Evolutionary conservation across 2,797 vertebrate genomes (phyloP).

Genomic region (Clarias platycephalus): DNA sequence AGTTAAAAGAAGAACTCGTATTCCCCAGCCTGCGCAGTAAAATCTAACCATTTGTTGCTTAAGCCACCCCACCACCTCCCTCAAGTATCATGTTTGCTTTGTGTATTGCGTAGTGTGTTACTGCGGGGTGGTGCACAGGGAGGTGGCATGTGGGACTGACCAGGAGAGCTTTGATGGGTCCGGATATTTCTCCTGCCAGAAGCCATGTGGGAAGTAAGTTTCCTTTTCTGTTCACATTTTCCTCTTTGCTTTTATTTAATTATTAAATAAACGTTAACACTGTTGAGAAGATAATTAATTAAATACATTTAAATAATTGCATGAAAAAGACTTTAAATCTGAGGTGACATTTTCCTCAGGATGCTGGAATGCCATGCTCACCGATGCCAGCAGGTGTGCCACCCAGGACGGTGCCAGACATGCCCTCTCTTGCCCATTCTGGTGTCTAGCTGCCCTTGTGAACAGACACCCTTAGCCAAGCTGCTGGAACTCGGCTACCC

Average conservation of each 20-base stretch:
- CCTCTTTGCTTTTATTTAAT: neutral
- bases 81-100: neutral
- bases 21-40: too few relatives aligned
- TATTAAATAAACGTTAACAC: neutral
- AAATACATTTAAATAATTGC: neutral
- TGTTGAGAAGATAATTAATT: too few relatives aligned
- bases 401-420: conserved; percentile 82
- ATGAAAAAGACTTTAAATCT: neutral
- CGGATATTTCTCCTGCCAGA: conserved; percentile 89
- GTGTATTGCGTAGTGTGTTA: conserved; percentile 80
- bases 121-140: conserved; percentile 80
- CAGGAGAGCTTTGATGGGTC: conserved; percentile 80
- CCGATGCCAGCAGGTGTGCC: conserved; percentile 85
- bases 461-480: conserved; percentile 89
- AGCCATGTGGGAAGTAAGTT: conserved; percentile 89
- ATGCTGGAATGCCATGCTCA: conserved; percentile 89
- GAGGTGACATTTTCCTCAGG: conserved; percentile 63
- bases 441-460: conserved; percentile 87
- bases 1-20: too few relatives aligned
- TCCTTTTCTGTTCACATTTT: neutral
- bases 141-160: conserved; percentile 86
- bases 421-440: conserved; percentile 84
- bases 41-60: neutral
- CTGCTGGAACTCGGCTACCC: conserved; percentile 88
- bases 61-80: neutral